Evolutionary conservation across 2,113 vertebrate genomes (phyloP).

Genomic region (Chaetodon auriga): DNA sequence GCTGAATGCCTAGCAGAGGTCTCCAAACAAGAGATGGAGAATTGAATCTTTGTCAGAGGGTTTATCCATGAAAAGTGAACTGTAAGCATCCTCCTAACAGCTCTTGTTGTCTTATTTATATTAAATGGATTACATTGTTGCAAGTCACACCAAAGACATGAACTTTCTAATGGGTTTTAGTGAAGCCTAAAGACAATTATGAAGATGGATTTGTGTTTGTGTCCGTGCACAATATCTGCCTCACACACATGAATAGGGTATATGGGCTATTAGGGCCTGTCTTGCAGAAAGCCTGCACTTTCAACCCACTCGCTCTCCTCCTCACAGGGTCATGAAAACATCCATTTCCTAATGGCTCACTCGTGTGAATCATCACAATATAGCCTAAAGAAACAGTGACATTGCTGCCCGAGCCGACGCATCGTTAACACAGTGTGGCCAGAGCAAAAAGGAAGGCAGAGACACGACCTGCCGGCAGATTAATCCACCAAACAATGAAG

Average conservation of each 20-base stretch:
- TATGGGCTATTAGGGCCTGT: slow-evolving; percentile 50
- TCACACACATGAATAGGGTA: slow-evolving; percentile 8
- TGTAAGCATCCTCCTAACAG: slow-evolving; percentile 14
- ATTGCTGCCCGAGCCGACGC: slow-evolving; percentile 37
- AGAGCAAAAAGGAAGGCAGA: slow-evolving; percentile 44
- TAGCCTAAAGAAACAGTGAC: slow-evolving; percentile 59
- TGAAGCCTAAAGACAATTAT: slow-evolving; percentile 36
- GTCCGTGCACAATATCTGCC: neutral
- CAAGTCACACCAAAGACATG: slow-evolving; percentile 1
- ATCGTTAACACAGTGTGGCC: slow-evolving; percentile 54
- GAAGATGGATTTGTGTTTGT: slow-evolving; percentile 29
- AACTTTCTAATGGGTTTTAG: slow-evolving; percentile 42
- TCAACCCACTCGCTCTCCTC: slow-evolving; percentile 64
- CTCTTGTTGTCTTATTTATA: slow-evolving; percentile 27
- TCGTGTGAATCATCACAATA: slow-evolving; percentile 69
- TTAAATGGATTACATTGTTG: slow-evolving; percentile 39
- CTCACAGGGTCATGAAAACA: slow-evolving; percentile 68
- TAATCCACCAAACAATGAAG: slow-evolving; percentile 60
- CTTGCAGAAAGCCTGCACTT: slow-evolving; percentile 56
- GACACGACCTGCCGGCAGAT: slow-evolving; percentile 57
- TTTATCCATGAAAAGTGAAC: slow-evolving; percentile 43
- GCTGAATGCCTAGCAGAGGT: slow-evolving; percentile 61
- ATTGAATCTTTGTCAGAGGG: slow-evolving; percentile 34
- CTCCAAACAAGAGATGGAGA: slow-evolving; percentile 50
- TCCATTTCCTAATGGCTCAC: slow-evolving; percentile 71